A percentile compares a stretch with the other conserved stretches of the same genome.
These are phyloP conservation scores for Tragelaphus strepsiceros DNA, from an alignment of 2,113 vertebrate species.

Conservation along the genomic window DNA sequence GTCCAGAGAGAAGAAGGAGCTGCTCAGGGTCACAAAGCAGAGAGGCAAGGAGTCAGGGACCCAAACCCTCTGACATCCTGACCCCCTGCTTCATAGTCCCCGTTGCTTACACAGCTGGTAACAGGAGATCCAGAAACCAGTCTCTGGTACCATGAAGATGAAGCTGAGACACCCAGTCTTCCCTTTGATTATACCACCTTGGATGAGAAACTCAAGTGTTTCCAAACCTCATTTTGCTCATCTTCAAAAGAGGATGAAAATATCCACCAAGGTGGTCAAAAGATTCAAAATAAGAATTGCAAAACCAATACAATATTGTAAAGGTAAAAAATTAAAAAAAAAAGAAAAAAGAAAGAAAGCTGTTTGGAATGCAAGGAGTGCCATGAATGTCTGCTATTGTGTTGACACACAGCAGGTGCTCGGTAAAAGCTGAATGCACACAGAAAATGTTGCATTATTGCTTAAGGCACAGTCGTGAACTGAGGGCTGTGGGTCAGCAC, in stretches of 20 bases:
- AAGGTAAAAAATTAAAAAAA: no score
- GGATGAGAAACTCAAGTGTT: neutral
- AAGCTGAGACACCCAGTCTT: neutral
- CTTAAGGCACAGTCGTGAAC: neutral
- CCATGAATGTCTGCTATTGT: neutral
- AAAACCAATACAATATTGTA: no score
- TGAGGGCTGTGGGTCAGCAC: neutral
- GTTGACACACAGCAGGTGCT: neutral
- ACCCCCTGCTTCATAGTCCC: neutral
- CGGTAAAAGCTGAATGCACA: neutral
- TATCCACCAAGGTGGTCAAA: neutral
- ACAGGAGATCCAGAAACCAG: neutral
- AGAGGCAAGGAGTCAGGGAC: neutral
- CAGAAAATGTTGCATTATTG: neutral
- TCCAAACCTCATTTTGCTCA: neutral
- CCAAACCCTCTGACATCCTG: neutral
- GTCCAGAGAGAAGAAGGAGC: neutral
- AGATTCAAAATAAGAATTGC: neutral
- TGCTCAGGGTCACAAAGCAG: neutral
- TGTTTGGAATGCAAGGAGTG: neutral
- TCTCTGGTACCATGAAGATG: neutral
- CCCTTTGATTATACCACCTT: neutral
- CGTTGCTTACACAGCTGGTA: neutral
- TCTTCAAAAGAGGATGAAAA: neutral
- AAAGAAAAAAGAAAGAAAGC: neutral